phyloP scores from a whole-genome alignment of 2,113 vertebrate genomes.

The Ptyas mucosa region DNA sequence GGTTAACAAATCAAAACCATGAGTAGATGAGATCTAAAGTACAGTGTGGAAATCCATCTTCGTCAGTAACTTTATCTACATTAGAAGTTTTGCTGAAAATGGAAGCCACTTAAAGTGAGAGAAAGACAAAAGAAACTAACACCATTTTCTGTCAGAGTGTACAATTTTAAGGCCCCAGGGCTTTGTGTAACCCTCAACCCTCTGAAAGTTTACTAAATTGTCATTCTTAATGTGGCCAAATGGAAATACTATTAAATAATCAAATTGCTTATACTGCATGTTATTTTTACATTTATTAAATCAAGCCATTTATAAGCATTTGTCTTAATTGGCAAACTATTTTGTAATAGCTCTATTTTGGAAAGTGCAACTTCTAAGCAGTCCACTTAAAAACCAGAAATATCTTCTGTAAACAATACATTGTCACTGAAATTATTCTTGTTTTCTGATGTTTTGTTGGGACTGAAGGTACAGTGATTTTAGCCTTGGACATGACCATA shows the following conservation, averaged over 20 bases:
- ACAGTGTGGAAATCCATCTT: background rate
- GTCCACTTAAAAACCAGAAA: background rate
- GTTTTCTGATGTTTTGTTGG: background rate
- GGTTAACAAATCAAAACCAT: background rate
- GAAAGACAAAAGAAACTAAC: background rate
- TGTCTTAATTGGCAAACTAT: background rate
- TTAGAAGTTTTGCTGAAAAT: background rate
- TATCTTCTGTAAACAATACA: background rate
- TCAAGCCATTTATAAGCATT: background rate
- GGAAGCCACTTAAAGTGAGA: background rate
- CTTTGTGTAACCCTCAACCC: background rate
- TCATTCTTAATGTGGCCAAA: background rate
- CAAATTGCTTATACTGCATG: background rate
- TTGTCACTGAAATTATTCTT: background rate
- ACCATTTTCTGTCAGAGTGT: background rate
- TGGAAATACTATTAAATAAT: background rate
- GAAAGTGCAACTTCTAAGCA: background rate
- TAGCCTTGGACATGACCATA: background rate
- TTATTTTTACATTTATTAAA: background rate
- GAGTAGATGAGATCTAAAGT: background rate
- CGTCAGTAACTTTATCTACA: background rate
- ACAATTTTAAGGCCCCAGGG: background rate
- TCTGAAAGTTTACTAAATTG: background rate
- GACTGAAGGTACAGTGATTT: background rate
- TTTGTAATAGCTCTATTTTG: background rate